A percentile compares a stretch with the other conserved stretches of the same genome.
Evolutionary conservation across 2,797 vertebrate genomes (phyloP).

Genomic region (Tiaroga cobitis): DNA sequence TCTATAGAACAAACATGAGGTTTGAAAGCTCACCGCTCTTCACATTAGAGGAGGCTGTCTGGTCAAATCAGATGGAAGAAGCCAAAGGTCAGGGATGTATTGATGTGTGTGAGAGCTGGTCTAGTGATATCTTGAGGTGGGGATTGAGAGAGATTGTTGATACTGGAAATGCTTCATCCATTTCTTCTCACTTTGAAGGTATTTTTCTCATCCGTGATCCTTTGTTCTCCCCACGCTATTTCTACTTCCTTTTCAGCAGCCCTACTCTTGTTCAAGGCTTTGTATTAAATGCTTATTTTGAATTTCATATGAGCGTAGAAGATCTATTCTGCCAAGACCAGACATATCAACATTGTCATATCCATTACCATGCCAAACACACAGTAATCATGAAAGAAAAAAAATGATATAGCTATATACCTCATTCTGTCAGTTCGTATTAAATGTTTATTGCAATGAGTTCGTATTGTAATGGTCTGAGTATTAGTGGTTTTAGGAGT

Average conservation of each 20-base stretch:
- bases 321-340: too few relatives aligned
- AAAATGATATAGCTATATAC: too few relatives aligned
- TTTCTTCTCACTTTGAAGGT: not conserved
- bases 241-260: not conserved
- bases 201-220: not conserved
- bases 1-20: not conserved
- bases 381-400: too few relatives aligned
- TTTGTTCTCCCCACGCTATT: not conserved
- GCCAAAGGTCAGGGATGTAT: not conserved
- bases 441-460: too few relatives aligned
- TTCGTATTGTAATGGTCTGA: too few relatives aligned
- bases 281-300: too few relatives aligned
- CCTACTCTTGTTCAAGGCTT: too few relatives aligned
- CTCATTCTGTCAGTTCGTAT: too few relatives aligned
- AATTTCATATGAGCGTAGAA: too few relatives aligned
- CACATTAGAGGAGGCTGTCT: not conserved
- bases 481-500: too few relatives aligned
- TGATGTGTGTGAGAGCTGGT: not conserved
- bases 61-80: not conserved
- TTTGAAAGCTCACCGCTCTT: not conserved
- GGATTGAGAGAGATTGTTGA: not conserved
- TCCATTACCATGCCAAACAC: too few relatives aligned
- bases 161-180: not conserved
- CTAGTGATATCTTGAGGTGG: not conserved
- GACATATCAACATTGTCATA: too few relatives aligned